These are phyloP conservation scores for Labia minor DNA, from an alignment of 2,888 invertebrate species.

Conservation along the genomic window DNA sequence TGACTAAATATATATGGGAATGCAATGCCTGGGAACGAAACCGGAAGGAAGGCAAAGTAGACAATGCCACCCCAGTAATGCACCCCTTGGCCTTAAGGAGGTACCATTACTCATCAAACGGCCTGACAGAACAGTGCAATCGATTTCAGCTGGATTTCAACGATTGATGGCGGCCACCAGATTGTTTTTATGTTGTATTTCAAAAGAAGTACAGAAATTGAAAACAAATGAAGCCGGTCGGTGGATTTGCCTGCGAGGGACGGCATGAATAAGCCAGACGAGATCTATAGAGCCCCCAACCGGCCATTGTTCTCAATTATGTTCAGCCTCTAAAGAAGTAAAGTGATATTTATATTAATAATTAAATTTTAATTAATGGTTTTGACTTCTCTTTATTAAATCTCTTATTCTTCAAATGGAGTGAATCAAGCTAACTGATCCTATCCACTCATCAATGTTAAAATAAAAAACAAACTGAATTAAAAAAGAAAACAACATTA, in stretches of 20 bases:
- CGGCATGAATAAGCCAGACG: neutral
- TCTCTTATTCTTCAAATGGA: no score
- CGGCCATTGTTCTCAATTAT: constrained; percentile 1
- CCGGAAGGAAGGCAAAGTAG: neutral
- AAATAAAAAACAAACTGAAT: no score
- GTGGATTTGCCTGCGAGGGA: neutral
- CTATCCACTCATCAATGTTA: no score
- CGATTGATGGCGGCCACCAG: constrained; percentile 13
- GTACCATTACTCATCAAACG: constrained; percentile 4
- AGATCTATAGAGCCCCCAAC: neutral
- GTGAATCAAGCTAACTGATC: no score
- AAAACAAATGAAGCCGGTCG: neutral
- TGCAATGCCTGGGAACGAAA: neutral
- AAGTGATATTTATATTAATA: constrained; percentile 5
- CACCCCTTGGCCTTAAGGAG: neutral
- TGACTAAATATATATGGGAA: neutral
- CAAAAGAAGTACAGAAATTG: neutral
- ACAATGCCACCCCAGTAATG: neutral
- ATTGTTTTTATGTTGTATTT: neutral
- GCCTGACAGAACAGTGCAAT: neutral
- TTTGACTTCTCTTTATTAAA: neutral
- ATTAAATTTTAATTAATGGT: neutral
- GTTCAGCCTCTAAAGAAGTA: neutral
- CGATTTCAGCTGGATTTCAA: neutral
- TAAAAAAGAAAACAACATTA: no score